These are phyloP conservation scores for Malacoraja senta DNA, from an alignment of 2,797 vertebrate genomes.

Conservation along the genomic window DNA sequence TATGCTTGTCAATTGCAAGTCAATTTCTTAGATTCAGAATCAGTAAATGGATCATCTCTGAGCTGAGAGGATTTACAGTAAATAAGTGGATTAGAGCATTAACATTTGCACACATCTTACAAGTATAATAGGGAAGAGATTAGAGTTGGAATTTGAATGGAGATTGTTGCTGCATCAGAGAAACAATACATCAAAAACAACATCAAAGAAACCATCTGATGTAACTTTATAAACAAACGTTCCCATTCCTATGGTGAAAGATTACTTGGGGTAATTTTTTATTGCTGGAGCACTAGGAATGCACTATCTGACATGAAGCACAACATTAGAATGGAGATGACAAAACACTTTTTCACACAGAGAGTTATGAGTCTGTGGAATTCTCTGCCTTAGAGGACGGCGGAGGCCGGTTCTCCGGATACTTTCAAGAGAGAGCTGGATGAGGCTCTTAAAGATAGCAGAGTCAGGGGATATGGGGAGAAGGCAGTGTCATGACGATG, in stretches of 20 bases:
- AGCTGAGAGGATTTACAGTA: not conserved
- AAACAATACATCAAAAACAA: not conserved
- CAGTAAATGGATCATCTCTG: slow-evolving; percentile 12
- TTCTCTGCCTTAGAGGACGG: too few relatives aligned
- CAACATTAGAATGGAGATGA: not conserved
- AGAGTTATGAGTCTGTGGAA: too few relatives aligned
- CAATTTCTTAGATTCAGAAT: not conserved
- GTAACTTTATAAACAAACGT: not conserved
- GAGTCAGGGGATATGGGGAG: too few relatives aligned
- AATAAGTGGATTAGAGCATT: slow-evolving; percentile 15
- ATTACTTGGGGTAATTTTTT: not conserved
- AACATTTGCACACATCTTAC: not conserved
- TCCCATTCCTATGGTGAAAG: not conserved
- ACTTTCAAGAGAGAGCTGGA: too few relatives aligned
- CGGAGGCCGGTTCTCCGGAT: too few relatives aligned
- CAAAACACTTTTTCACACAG: too few relatives aligned
- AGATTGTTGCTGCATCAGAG: not conserved
- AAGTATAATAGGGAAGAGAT: not conserved
- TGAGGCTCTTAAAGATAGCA: too few relatives aligned
- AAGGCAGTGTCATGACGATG: too few relatives aligned
- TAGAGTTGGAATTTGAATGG: not conserved
- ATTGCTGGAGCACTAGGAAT: not conserved
- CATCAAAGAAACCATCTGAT: too few relatives aligned
- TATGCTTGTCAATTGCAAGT: slow-evolving; percentile 14
- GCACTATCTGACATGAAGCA: not conserved